Base-by-base conservation (phyloP, 2,888 invertebrate genomes). In the Palloptera scutellata region DNA sequence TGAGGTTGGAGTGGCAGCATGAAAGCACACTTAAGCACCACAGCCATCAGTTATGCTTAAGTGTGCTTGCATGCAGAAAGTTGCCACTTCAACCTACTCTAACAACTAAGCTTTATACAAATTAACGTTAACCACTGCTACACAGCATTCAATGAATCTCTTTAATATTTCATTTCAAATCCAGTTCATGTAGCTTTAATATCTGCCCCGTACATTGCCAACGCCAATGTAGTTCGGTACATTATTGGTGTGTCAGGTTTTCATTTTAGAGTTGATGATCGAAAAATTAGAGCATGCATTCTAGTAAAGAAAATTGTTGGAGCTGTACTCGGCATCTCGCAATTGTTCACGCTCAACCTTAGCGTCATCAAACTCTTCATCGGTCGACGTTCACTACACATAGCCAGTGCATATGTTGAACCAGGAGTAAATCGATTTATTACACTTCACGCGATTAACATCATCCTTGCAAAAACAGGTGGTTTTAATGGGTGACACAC, bases 101-200 rank as follows among this genome's bases (percentile, higher is more conserved):
- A 58, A 41, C 40, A 40, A 41, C 42, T 58, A 58, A 58, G 19
- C 13, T 41, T n/a, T 41, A 58, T 58, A 2, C 58, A 58, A 41
- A 41, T 41, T 42, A 58, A 58, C 41, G 58, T 58, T 30, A 58
- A 58, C 42, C 58, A 41, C 5, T 58, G 41, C 17, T n/a, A 58
- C 19, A 58, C 58, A 13, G 41, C 58, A 9, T 41, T n/a, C 41
- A 41, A 58, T n/a, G 58, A 58, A 17, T 17, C 52, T 8, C 20
- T 48, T n/a, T n/a, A 8, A 53, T 40, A n/a, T n/a, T 62, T 20
- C 15, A 41, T 40, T 13, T 15, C 54, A 3, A 41, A 10, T 19
- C 17, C 8, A 3, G 15, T 63, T 5, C 12, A 45, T 12, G 55
- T 43, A 52, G 13, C n/a, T 3, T 6, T 61, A 52, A 3, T 10